Evolutionary conservation across 2,888 invertebrate genomes (phyloP).

Genomic region (Drymonia ruficornis): DNA sequence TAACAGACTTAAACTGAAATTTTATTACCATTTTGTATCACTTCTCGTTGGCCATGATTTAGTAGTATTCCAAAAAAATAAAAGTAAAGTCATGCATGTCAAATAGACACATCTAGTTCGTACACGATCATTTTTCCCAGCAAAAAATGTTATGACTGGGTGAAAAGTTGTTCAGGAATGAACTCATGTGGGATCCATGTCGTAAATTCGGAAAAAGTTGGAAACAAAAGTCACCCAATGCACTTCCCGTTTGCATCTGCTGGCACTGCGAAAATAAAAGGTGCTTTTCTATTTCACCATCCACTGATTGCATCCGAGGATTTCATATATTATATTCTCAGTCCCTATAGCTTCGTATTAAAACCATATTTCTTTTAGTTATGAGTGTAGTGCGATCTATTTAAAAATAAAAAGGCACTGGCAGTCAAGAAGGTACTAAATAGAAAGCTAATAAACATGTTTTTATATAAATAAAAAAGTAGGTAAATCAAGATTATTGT

Average conservation of each 20-base stretch:
- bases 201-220: constrained; percentile 57
- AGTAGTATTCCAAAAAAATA: no score
- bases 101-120: constrained; percentile 27
- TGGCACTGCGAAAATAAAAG: constrained; percentile 31
- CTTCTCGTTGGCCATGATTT: no score
- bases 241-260: constrained; percentile 46
- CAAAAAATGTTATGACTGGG: constrained; percentile 53
- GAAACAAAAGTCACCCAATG: constrained; percentile 56
- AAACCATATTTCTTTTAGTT: no score
- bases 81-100: neutral
- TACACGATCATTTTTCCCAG: constrained; percentile 45
- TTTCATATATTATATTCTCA: constrained; percentile 20
- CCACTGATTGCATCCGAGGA: constrained; percentile 36
- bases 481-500: no score
- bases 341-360: neutral
- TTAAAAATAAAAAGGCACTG: no score
- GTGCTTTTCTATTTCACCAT: constrained; percentile 30
- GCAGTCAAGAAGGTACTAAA: no score
- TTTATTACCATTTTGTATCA: no score
- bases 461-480: no score
- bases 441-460: no score
- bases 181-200: constrained; percentile 57
- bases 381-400: no score
- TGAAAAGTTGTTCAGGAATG: constrained; percentile 58
- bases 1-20: no score